Percentiles rank a stretch among this genome's conserved stretches.
Evolutionary conservation across 1,140 invertebrate genomes (phyloP).

Genomic region (Brachionus calyciflorus): DNA sequence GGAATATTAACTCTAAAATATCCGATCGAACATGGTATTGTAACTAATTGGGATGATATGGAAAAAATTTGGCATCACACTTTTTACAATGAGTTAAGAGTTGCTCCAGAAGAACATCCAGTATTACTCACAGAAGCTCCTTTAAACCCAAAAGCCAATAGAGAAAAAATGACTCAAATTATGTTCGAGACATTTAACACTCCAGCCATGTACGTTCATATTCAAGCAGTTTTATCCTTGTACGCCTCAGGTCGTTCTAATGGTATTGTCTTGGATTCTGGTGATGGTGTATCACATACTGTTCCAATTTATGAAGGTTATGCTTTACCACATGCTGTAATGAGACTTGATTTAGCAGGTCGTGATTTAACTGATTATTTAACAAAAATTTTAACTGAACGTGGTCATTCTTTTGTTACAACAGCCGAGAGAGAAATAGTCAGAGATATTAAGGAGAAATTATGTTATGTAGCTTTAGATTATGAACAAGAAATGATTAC

Average conservation of each 20-base stretch:
- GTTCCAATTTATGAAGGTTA: too few species aligned
- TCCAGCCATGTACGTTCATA: slow-evolving; percentile 76
- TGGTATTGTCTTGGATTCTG: slow-evolving; percentile 87
- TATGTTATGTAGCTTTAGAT: slow-evolving; percentile 58
- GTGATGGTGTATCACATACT: too few species aligned
- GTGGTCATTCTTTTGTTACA: slow-evolving; percentile 48
- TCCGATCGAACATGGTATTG: too few species aligned
- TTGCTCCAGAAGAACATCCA: too few species aligned
- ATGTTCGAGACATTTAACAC: too few species aligned
- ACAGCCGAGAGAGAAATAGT: slow-evolving; percentile 80
- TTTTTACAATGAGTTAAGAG: too few species aligned
- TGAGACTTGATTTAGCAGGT: slow-evolving; percentile 83
- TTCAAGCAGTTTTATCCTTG: slow-evolving; percentile 84
- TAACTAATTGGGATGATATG: slow-evolving; percentile 55
- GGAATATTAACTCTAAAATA: slow-evolving; percentile 61
- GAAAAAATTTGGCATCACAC: too few species aligned
- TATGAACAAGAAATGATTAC: slow-evolving; percentile 88
- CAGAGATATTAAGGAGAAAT: slow-evolving; percentile 70
- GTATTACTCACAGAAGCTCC: too few species aligned
- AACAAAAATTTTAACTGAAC: slow-evolving; percentile 71
- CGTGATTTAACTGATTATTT: slow-evolving; percentile 92
- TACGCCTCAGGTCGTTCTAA: slow-evolving; percentile 91
- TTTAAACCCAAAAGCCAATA: too few species aligned
- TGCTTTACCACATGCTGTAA: too few species aligned
- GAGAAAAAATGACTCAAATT: too few species aligned